Conservation (phyloP, 2,888 invertebrate species). For the Chesias legatella region DNA sequence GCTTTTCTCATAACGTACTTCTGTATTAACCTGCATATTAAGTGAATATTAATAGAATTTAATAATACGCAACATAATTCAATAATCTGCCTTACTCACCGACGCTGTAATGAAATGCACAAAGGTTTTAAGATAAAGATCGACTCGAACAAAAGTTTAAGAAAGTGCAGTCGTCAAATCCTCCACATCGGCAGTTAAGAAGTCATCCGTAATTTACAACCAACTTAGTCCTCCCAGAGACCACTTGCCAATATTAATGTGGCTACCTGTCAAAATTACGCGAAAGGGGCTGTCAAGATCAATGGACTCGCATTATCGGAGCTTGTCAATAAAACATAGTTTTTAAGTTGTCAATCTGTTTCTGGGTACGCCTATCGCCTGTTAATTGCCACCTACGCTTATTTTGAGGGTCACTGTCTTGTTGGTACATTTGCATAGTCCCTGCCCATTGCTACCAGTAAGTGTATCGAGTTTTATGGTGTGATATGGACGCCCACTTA, state of each 20-base stretch:
- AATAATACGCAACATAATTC: no score
- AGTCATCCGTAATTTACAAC: constrained; percentile 1
- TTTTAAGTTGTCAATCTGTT: constrained; percentile 39
- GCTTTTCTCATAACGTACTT: no score
- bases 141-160: no score
- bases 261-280: constrained; percentile 32
- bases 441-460: constrained; percentile 3
- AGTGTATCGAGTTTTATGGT: constrained; percentile 1
- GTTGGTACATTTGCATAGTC: constrained; percentile 23
- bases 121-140: no score
- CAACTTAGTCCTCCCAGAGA: not conserved
- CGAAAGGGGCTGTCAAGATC: constrained; percentile 24
- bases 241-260: constrained; percentile 1
- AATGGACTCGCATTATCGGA: constrained; percentile 24
- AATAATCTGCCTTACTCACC: no score
- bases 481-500: constrained; percentile 5
- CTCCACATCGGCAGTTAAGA: not conserved
- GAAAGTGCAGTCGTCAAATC: not conserved
- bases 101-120: no score
- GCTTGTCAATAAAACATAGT: constrained; percentile 35
- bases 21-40: no score
- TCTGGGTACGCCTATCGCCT: constrained; percentile 50
- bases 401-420: constrained; percentile 42
- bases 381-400: constrained; percentile 62
- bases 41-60: no score